Evolutionary conservation across 2,113 vertebrate genomes (phyloP), one percentile per base, ranked within the genome.

Genomic region (Carassius auratus): DNA sequence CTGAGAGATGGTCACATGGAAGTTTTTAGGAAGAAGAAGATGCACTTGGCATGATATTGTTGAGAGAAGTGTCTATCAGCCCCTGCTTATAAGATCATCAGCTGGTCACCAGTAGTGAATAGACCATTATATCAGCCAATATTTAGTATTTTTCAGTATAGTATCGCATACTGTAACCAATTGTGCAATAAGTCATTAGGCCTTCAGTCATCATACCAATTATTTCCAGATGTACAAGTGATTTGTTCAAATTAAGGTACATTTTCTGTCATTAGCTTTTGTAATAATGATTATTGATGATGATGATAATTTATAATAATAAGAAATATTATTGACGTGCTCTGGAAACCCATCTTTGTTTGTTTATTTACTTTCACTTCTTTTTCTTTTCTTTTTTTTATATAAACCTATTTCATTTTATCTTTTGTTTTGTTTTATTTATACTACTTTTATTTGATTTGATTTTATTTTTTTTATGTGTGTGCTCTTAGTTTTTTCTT

Each of bases 1-100:
- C 61, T 50, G 61, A 81, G 78, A 48, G 42, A 81, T 42, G 38
- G 61, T 48, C 78, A 66, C 38, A 45, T 50, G 59, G 10, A 48
- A 0, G 4, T 23, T n/a, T 48, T 48, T 5, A 8, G 23, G 33
- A 38, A 61, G 6, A n/a, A 38, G 26, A n/a, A 61, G 26, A 1
- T 38, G 55, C 17, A 12, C 5, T 8, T 79, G 9, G 33, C 30
- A 9, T 33, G 55, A 42, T 38, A 21, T 42, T 61, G 76, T 9
- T 42, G n/a, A 76, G 13, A 50, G 45, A 26, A 52, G 15, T 1
- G 19, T 76, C 45, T 10, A 15, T 45, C 38, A 45, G 71, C 38
- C 17, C 17, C 38, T 38, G 38, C 38, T 74, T 1, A 74, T 21
- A 74, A 74, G 36, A 48, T 45, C 69, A 52, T 76, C n/a, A 30